A percentile compares a stretch with the other conserved stretches of the same genome.
Evolutionary conservation across 2,113 vertebrate genomes (phyloP).

Genomic region (Hypomesus transpacificus): DNA sequence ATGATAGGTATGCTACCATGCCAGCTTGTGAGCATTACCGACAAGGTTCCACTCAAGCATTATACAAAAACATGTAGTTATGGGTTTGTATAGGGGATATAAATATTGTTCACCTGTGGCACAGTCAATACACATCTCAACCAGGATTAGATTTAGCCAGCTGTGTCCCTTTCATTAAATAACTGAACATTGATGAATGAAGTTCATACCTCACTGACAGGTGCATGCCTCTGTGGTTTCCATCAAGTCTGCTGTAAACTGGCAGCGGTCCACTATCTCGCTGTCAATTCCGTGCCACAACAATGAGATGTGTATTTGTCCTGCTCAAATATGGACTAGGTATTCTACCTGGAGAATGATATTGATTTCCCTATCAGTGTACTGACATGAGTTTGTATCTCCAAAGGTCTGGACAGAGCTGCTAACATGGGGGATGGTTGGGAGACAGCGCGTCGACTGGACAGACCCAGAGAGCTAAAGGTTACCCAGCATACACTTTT

Average conservation of each 20-base stretch:
- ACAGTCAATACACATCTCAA: too few species aligned
- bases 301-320: background rate
- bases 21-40: background rate
- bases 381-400: background rate
- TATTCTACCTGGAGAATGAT: too few species aligned
- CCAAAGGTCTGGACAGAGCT: constrained; percentile 71
- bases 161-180: background rate
- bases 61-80: too few species aligned
- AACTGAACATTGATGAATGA: background rate
- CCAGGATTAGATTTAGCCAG: background rate
- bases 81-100: too few species aligned
- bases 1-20: constrained; percentile 73
- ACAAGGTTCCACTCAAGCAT: background rate
- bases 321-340: too few species aligned
- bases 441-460: constrained; percentile 77
- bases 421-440: constrained; percentile 79
- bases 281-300: background rate
- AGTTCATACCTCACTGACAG: background rate
- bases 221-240: background rate
- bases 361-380: too few species aligned
- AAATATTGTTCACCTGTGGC: too few species aligned
- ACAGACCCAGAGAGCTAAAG: constrained; percentile 74
- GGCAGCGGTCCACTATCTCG: background rate
- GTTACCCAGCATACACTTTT: constrained; percentile 44
- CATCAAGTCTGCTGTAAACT: background rate